Evolutionary conservation across 2,888 invertebrate genomes (phyloP), one percentile per base, ranked within the genome.

Genomic region (Heliconius erato): DNA sequence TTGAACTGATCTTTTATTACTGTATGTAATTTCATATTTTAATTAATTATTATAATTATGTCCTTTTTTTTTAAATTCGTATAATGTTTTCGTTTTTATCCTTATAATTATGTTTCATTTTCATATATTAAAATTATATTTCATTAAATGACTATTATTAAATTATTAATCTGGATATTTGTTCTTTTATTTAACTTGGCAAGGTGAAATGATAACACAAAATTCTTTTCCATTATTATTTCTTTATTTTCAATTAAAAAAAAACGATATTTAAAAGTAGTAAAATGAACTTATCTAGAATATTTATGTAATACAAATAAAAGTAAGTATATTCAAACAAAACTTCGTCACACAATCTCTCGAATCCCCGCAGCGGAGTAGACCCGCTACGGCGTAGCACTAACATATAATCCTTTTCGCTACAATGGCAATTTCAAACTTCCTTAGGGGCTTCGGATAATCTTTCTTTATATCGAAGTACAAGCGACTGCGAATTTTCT

Each of bases 371-470:
- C 88, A 86, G 87, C 88, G 87, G 85, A 90, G 93, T 92, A 94
- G 94, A 91, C 90, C 89, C 91, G 90, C 94, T 95, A 95, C 95
- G 94, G 88, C 94, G 96, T 94, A 95, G 95, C 93, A 94, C 94
- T 94, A 95, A 94, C 96, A 93, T 96, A 96, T 96, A 96, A 96
- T 96, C 96, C 96, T 96, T 96, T 96, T 96, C 94, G 96, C 95
- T 96, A 96, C 96, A 96, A 96, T 95, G 96, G 96, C 96, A 96
- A 96, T 96, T 96, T 95, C 96, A 95, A 96, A 96, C 96, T 96
- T 96, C 96, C 96, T 96, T 95, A 95, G 96, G 96, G 96, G 95
- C 96, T 95, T 94, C 91, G 94, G 95, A 96, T 96, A 96, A 96
- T 96, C 96, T 96, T 96, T 96, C 96, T 96, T 96, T 96, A 96